Percentiles rank a stretch among this genome's conserved stretches.
Evolutionary conservation across 2,888 invertebrate species (phyloP).

Genomic region (Anticlea derivata): DNA sequence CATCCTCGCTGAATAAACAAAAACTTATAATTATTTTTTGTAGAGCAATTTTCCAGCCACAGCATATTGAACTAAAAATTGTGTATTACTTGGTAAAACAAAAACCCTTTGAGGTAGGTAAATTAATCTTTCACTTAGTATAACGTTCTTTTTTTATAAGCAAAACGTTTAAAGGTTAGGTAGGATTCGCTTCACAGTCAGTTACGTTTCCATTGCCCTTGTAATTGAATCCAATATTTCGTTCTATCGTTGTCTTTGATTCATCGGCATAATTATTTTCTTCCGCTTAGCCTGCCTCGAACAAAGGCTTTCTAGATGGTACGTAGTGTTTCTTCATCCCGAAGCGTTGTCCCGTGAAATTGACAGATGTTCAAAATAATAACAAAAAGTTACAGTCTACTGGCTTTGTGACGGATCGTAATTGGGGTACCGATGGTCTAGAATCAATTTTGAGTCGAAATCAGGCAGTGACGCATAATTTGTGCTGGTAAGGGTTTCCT

Average conservation of each 20-base stretch:
- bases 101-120: background rate
- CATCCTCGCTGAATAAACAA: slow-evolving; percentile 51
- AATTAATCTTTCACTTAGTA: background rate
- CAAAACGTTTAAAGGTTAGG: slow-evolving; percentile 9
- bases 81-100: background rate
- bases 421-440: slow-evolving; percentile 49
- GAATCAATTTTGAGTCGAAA: slow-evolving; percentile 50
- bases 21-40: slow-evolving; percentile 60
- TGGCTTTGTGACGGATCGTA: slow-evolving; percentile 46
- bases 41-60: slow-evolving; percentile 50
- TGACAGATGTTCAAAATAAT: slow-evolving; percentile 70
- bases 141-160: background rate
- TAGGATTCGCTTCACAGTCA: slow-evolving; percentile 22
- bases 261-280: slow-evolving; percentile 67
- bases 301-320: slow-evolving; percentile 61
- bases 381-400: slow-evolving; percentile 58
- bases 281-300: slow-evolving; percentile 64
- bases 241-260: slow-evolving; percentile 52
- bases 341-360: slow-evolving; percentile 64
- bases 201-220: slow-evolving; percentile 29
- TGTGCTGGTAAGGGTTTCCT: slow-evolving; percentile 18
- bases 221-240: slow-evolving; percentile 44
- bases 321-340: slow-evolving; percentile 53
- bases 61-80: slow-evolving; percentile 2
- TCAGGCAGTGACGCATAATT: slow-evolving; percentile 28